Conservation (phyloP, 2,797 vertebrate genomes). For the Babyrousa celebensis region DNA sequence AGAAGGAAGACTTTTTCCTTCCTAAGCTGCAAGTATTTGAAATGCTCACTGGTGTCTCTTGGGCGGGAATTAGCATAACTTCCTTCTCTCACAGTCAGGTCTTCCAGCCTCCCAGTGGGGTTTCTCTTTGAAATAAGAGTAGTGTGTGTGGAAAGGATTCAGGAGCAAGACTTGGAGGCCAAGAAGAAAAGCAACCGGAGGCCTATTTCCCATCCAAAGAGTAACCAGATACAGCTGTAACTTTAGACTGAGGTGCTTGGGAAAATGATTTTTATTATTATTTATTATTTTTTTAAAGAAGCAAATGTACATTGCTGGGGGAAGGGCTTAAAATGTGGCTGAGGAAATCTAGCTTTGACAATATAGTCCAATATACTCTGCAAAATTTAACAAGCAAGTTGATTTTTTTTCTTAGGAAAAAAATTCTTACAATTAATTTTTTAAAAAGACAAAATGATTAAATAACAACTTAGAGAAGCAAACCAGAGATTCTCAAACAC, state of each 20-base stretch:
- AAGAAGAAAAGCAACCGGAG: conserved; percentile 74
- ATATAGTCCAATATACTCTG: background rate
- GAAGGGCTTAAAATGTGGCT: background rate
- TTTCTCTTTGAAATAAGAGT: conserved; percentile 86
- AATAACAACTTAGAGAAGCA: conserved; percentile 35
- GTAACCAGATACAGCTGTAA: conserved; percentile 85
- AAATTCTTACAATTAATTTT: conserved; percentile 11
- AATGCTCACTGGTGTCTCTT: conserved; percentile 32
- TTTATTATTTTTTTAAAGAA: conserved; percentile 71
- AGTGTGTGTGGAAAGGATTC: conserved; percentile 75
- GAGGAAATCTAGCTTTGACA: conserved; percentile 16
- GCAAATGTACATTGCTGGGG: conserved; percentile 37
- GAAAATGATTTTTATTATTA: conserved; percentile 71
- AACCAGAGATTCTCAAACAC: conserved; percentile 53
- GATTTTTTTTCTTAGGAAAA: conserved; percentile 53
- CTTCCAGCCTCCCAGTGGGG: conserved; percentile 73
- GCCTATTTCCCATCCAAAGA: conserved; percentile 71
- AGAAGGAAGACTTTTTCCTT: background rate
- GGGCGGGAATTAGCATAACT: conserved; percentile 75
- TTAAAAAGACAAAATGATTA: conserved; percentile 33
- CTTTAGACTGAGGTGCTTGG: conserved; percentile 72
- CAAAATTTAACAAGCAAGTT: conserved; percentile 53
- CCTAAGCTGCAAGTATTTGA: conserved; percentile 16
- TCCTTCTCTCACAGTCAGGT: conserved; percentile 76
- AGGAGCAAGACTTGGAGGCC: conserved; percentile 64